These are phyloP conservation scores for Tinea trinotella DNA, from an alignment of 2,888 invertebrate species.

Conservation along the genomic window DNA sequence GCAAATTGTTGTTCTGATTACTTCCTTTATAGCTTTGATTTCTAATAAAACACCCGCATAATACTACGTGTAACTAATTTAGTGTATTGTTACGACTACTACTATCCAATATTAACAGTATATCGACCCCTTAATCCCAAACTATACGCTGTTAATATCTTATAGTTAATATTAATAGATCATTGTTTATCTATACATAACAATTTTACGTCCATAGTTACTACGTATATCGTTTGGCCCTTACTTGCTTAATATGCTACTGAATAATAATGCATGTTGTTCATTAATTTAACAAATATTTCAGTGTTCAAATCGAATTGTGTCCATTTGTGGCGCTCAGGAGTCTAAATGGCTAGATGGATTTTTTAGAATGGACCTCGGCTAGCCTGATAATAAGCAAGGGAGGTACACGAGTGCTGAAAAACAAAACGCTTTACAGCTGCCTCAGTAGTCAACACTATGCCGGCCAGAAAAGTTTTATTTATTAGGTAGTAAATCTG, in stretches of 20 bases:
- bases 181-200: neutral
- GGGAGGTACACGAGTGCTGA: too few species aligned
- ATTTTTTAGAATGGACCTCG: too few species aligned
- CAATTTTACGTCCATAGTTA: neutral
- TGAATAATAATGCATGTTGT: neutral
- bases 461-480: too few species aligned
- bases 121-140: neutral
- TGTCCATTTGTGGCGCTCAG: too few species aligned
- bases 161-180: neutral
- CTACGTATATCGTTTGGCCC: neutral
- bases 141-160: neutral
- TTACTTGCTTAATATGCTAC: too few species aligned
- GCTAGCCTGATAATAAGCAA: too few species aligned
- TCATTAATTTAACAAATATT: neutral
- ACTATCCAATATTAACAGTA: neutral
- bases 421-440: too few species aligned
- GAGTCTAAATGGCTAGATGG: too few species aligned
- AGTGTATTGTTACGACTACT: neutral
- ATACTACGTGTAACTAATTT: slow-evolving; percentile 1
- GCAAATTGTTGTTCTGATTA: neutral
- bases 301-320: too few species aligned
- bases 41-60: slow-evolving; percentile 28
- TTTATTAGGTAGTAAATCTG: too few species aligned
- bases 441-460: too few species aligned
- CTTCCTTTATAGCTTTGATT: slow-evolving; percentile 26